Base-by-base conservation (phyloP, 2,113 vertebrate genomes). In the Gopherus flavomarginatus region DNA sequence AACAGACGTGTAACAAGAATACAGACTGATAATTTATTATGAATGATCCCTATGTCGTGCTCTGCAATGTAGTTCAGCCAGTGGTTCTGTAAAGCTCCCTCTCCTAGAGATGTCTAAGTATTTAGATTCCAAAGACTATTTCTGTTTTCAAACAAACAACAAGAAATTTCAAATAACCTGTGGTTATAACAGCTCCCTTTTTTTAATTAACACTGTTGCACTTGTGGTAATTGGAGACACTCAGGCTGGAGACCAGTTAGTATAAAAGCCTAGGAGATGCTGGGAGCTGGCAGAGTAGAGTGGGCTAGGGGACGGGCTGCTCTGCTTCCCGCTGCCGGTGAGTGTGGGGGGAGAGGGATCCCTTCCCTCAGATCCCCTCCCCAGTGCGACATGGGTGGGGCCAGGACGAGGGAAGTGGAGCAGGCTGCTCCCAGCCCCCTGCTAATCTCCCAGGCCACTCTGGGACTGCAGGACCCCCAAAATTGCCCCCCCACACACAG, bases 51-150 rank as follows among this genome's bases (percentile, higher is more conserved):
- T 44, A 38, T 57, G 3, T 9, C 72, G 79, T 42, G 80, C 6
- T 56, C 4, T 6, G 88, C 4, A 82, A 52, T 78, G 3, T 47
- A 38, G 79, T 44, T 44, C 75, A 78, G 24, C 11, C 69, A 81
- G 5, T 0, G 2, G 92, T 38, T 26, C 47, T 0, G 1, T 21
- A 24, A 0, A 8, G 5, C 0, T 1, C 57, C 88, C 78, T 90
- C 81, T n/a, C 5, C 7, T 65, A 19, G 26, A 79, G 81, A 54
- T 12, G 1, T 2, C 42, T 54, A 53, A 47, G 54, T 83, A 31
- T 85, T 95, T 17, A 84, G 53, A 65, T 49, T 44, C 8, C 49
- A 52, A 81, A 83, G 1, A 29, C 0, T 5, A 1, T 14, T 38
- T 79, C 69, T 31, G 5, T 83, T 88, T 92, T 53, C 6, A 93